Evolutionary conservation across 2,888 invertebrate species (phyloP).

Genomic region (Drosophila meridionalis): DNA sequence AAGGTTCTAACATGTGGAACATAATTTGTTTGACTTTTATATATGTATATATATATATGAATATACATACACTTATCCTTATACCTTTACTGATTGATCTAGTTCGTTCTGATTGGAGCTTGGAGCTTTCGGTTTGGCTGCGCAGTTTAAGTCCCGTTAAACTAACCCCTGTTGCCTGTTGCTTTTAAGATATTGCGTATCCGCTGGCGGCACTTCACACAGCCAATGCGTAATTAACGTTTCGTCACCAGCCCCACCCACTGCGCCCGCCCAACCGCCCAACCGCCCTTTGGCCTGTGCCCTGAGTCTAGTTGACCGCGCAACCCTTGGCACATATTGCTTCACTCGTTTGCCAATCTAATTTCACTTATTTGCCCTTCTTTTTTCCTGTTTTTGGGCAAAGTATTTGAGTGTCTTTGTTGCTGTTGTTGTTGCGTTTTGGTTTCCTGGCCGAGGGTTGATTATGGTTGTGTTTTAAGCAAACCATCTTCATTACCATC

Average conservation of each 20-base stretch:
- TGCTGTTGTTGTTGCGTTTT: constrained; percentile 13
- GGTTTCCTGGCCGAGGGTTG: constrained; percentile 37
- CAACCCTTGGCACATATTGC: constrained; percentile 24
- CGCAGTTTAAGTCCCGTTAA: constrained; percentile 33
- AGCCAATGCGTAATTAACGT: constrained; percentile 61
- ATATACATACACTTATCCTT: neutral
- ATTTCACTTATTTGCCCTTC: constrained; percentile 56
- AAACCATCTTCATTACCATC: constrained; percentile 14
- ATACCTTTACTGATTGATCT: constrained; percentile 2
- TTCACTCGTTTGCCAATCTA: constrained; percentile 45
- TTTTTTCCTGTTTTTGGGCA: constrained; percentile 11
- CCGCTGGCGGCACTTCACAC: constrained; percentile 29
- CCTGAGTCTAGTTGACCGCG: neutral
- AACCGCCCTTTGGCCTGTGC: neutral
- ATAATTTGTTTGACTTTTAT: too few species aligned
- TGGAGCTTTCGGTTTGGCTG: constrained; percentile 13
- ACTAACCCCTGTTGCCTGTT: constrained; percentile 17
- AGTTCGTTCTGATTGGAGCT: neutral
- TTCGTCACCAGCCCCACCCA: constrained; percentile 19
- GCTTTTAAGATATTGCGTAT: constrained; percentile 37
- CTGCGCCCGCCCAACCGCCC: neutral
- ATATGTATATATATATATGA: neutral
- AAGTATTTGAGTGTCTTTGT: constrained; percentile 30
- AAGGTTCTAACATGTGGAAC: too few species aligned
- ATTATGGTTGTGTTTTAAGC: constrained; percentile 18